phyloP scores from a whole-genome alignment of 2,797 vertebrate species.

The Propithecus deckenii region DNA sequence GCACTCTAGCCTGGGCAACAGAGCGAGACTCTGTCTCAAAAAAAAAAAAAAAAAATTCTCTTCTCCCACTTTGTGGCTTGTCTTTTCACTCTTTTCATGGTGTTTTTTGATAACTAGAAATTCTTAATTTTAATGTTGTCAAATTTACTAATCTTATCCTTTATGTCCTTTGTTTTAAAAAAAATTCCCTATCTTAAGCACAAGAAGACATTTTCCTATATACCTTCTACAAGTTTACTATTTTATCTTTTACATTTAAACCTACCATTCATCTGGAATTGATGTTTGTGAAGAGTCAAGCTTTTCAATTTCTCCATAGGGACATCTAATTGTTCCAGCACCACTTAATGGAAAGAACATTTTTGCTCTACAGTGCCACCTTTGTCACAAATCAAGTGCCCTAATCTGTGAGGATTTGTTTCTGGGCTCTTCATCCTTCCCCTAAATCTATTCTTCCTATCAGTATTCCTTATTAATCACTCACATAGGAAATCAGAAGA shows the following conservation, averaged over 20 bases:
- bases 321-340: background rate
- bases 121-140: conserved; percentile 14
- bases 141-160: background rate
- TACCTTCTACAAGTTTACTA: background rate
- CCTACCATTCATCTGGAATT: background rate
- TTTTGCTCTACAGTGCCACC: background rate
- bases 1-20: too few species aligned
- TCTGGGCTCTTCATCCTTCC: background rate
- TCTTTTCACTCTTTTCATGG: background rate
- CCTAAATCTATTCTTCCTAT: background rate
- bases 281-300: background rate
- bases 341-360: background rate
- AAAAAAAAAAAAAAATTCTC: too few species aligned
- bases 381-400: background rate
- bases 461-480: background rate
- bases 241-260: conserved; percentile 18
- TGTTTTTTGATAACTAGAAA: background rate
- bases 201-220: background rate
- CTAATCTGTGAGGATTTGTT: background rate
- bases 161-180: background rate
- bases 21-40: too few species aligned
- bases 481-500: background rate
- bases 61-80: background rate
- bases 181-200: background rate
- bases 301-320: background rate